These are phyloP conservation scores for Propithecus coquereli DNA, from an alignment of 2,113 vertebrate genomes.

Conservation along the genomic window DNA sequence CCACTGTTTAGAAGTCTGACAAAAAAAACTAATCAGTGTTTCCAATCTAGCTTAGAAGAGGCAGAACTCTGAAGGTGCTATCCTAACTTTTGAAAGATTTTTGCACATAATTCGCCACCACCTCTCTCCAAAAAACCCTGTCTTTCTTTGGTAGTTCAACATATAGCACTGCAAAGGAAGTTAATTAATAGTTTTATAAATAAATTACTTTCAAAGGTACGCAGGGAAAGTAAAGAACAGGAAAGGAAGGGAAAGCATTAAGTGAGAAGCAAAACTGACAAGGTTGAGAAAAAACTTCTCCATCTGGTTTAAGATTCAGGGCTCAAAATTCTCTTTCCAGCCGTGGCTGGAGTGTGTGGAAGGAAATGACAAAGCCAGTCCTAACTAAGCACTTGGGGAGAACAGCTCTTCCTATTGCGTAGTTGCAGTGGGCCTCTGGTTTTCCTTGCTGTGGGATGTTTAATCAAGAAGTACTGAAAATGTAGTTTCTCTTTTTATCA, in stretches of 20 bases:
- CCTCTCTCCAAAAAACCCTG: not conserved
- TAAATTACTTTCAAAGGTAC: constrained; percentile 9
- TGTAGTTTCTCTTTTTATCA: not conserved
- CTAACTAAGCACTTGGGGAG: not conserved
- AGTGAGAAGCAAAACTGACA: constrained; percentile 34
- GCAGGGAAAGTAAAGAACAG: constrained; percentile 43
- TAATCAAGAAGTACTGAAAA: not conserved
- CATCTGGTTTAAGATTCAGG: constrained; percentile 36
- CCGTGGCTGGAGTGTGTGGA: not conserved
- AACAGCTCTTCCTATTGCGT: not conserved
- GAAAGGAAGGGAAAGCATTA: constrained; percentile 34
- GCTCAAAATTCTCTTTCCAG: not conserved
- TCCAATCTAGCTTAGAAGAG: not conserved
- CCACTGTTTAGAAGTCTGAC: not conserved
- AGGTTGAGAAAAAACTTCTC: constrained; percentile 36
- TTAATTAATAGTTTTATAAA: constrained; percentile 10
- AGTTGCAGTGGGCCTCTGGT: not conserved
- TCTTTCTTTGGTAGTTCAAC: not conserved
- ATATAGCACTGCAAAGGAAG: not conserved
- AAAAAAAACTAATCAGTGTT: not conserved
- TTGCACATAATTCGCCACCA: not conserved
- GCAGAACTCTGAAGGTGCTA: not conserved
- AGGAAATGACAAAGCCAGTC: constrained; percentile 32
- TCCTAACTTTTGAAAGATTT: not conserved
- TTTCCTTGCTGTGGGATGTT: constrained; percentile 6